phyloP scores from a whole-genome alignment of 2,797 vertebrate genomes.

The Onychomys torridus region DNA sequence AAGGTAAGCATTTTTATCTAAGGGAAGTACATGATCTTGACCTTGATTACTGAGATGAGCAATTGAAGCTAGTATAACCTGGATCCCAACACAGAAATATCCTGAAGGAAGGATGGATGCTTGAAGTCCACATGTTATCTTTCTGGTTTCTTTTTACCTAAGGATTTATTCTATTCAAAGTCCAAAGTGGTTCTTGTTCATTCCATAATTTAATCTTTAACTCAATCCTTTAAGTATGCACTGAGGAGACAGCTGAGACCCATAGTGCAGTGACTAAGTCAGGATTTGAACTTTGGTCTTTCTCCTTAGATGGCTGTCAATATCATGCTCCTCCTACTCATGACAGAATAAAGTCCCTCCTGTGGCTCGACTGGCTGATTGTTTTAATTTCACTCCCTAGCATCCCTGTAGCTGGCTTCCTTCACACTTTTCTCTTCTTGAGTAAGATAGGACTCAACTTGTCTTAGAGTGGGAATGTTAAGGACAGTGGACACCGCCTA shows the following conservation, averaged over 20 bases:
- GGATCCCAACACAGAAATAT: not conserved
- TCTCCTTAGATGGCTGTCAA: not conserved
- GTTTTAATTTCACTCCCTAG: not conserved
- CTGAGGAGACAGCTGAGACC: slow-evolving; percentile 42
- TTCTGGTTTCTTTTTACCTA: slow-evolving; percentile 37
- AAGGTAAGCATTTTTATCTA: not conserved
- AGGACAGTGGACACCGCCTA: not conserved
- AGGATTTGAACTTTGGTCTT: not conserved
- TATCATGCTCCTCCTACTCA: not conserved
- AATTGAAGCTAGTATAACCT: not conserved
- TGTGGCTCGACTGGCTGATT: not conserved
- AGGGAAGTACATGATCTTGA: not conserved
- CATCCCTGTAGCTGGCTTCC: not conserved
- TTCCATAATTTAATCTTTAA: not conserved
- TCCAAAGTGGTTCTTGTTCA: slow-evolving; percentile 6
- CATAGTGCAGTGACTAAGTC: not conserved
- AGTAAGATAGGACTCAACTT: not conserved
- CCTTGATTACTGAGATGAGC: not conserved
- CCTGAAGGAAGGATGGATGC: not conserved
- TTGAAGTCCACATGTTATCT: not conserved
- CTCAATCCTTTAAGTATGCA: not conserved
- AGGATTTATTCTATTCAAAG: not conserved
- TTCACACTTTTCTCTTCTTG: not conserved
- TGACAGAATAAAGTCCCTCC: not conserved
- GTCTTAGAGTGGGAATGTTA: not conserved